A percentile compares a stretch with the other conserved stretches of the same genome.
phyloP scores from a whole-genome alignment of 2,797 vertebrate species.

The Glossophaga mutica region DNA sequence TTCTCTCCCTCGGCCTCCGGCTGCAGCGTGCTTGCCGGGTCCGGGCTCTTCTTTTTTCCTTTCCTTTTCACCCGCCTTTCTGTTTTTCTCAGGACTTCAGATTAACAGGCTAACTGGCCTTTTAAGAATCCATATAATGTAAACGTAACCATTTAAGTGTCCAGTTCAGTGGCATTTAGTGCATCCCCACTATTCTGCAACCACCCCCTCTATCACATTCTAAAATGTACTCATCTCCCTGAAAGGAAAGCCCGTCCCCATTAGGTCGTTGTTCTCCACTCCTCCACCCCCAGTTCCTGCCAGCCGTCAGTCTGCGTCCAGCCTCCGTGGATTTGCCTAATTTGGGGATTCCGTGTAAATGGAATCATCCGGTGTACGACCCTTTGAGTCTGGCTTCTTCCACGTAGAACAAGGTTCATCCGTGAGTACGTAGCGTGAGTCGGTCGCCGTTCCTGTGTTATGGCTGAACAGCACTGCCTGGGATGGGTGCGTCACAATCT shows the following conservation, averaged over 20 bases:
- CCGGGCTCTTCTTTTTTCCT: not conserved
- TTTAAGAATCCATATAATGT: not conserved
- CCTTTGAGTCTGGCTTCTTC: not conserved
- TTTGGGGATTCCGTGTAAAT: not conserved
- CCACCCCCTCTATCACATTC: not conserved
- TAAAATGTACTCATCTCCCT: not conserved
- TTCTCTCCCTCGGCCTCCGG: not conserved
- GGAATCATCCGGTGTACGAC: not conserved
- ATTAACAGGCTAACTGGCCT: not conserved
- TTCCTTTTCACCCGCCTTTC: not conserved
- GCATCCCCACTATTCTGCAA: accelerated
- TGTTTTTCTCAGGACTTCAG: not conserved
- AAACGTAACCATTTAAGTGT: not conserved
- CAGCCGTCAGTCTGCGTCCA: not conserved
- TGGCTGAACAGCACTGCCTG: not conserved
- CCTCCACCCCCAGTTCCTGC: not conserved
- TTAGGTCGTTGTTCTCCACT: too few relatives aligned
- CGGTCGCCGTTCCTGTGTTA: not conserved
- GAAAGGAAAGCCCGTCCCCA: not conserved
- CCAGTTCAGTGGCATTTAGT: not conserved
- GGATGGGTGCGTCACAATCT: not conserved
- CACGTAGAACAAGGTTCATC: not conserved
- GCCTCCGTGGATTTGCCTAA: not conserved
- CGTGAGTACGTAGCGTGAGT: accelerated
- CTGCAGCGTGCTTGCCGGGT: not conserved